Conservation (phyloP, 2,113 vertebrate genomes). For the Elaphurus davidianus region DNA sequence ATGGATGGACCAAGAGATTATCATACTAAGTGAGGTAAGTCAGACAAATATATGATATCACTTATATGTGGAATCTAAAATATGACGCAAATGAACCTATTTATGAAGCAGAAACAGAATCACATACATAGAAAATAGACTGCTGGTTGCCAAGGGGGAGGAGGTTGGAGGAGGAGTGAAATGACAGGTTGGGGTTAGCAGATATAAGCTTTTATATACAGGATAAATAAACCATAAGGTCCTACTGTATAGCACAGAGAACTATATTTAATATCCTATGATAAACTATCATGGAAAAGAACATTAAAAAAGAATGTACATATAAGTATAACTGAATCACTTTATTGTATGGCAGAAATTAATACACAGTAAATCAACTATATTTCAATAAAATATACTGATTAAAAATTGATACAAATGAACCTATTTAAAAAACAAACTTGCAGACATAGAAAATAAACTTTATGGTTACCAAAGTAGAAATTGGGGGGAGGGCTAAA, state of each 20-base stretch:
- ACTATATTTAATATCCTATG: background rate
- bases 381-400: background rate
- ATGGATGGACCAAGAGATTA: background rate
- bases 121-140: background rate
- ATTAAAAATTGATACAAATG: background rate
- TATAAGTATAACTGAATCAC: background rate
- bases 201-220: background rate
- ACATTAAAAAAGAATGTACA: background rate
- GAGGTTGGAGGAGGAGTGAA: background rate
- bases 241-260: background rate
- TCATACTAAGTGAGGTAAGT: background rate
- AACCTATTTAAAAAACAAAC: background rate
- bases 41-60: background rate
- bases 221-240: background rate
- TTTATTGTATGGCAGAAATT: background rate
- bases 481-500: background rate
- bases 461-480: background rate
- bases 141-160: background rate
- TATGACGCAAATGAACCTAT: background rate
- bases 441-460: background rate
- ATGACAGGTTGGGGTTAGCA: background rate
- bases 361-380: background rate
- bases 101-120: background rate
- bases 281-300: background rate
- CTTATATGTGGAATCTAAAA: background rate